phyloP scores from a whole-genome alignment of 2,113 vertebrate species.

The Piaya cayana region DNA sequence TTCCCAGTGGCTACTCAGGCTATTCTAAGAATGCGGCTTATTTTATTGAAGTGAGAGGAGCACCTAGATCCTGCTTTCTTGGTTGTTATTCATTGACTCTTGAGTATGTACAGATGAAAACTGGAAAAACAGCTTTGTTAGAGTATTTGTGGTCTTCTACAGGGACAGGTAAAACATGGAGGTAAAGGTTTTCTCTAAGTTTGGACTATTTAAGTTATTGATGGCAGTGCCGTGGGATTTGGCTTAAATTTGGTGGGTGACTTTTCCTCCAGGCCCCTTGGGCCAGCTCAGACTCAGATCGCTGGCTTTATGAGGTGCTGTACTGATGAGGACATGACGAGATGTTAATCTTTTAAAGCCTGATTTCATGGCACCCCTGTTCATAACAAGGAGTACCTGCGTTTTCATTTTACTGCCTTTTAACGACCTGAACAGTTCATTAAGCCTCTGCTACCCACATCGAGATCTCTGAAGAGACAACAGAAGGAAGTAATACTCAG shows the following conservation, averaged over 20 bases:
- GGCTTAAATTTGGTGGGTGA: neutral
- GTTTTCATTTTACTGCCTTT: neutral
- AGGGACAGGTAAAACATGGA: neutral
- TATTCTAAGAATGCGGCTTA: neutral
- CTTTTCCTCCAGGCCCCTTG: neutral
- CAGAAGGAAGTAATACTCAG: neutral
- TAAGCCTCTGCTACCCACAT: neutral
- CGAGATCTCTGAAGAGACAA: neutral
- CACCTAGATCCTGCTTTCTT: neutral
- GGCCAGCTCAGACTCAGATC: neutral
- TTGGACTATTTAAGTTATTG: neutral
- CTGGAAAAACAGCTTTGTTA: neutral
- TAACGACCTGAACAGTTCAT: neutral
- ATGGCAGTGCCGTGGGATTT: neutral
- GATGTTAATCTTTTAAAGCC: neutral
- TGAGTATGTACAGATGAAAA: neutral
- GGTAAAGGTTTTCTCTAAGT: fast-evolving
- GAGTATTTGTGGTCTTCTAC: neutral
- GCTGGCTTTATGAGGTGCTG: neutral
- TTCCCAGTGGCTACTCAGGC: neutral
- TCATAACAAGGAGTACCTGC: neutral
- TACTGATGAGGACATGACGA: fast-evolving
- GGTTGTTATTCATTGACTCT: neutral
- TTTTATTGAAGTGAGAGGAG: neutral
- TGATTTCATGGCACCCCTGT: neutral